Evolutionary conservation across 1,140 invertebrate genomes (phyloP), one percentile per base, ranked within the genome.

Genomic region (Venustaconcha ellipsiformis): DNA sequence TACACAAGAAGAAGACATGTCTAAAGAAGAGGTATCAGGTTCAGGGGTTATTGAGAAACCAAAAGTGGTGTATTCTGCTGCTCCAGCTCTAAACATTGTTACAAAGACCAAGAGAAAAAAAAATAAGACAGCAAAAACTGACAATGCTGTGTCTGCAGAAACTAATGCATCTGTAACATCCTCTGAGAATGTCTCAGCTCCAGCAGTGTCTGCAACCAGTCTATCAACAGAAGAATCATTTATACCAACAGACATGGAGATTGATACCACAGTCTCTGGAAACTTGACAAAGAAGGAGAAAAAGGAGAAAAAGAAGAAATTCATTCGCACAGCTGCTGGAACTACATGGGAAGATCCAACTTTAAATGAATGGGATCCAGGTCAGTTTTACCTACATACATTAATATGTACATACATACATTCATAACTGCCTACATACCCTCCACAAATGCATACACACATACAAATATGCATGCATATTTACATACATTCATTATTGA

Each of bases 301-400:
- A 79, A 92, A 92, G 80, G 93, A 92, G 87, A 96, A 94, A 88
- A 92, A 93, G 68, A 95, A 94, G 80, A 93, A 94, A 89, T 92
- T 96, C 59, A 93, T 99, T 57, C 91, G 97, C 64, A 95, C 94
- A 81, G 97, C 97, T 12, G 98, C 97, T 58, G 97, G 97, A 5
- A 93, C 95, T 82, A 94, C 94, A 2, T 99, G 98, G 98, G 97
- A 99, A 90, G 98, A 99, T 92, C 91, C 92, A 59, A 96, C 96
- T 0, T 89, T 99, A 30, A 86, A 93, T 17, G 97, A 99, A 84
- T 99, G 97, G 97, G 94, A 96, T 70, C 94, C 95, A 86, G 93
- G 93, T 94, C 84, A 60, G 70, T 64, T 57, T 48, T 65, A 14
- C 23, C 55, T 17, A 67, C 8, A 0, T 23, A 23, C 17, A 14